These are phyloP conservation scores for Tetragonula carbonaria DNA, from an alignment of 2,888 invertebrate genomes.

Conservation along the genomic window DNA sequence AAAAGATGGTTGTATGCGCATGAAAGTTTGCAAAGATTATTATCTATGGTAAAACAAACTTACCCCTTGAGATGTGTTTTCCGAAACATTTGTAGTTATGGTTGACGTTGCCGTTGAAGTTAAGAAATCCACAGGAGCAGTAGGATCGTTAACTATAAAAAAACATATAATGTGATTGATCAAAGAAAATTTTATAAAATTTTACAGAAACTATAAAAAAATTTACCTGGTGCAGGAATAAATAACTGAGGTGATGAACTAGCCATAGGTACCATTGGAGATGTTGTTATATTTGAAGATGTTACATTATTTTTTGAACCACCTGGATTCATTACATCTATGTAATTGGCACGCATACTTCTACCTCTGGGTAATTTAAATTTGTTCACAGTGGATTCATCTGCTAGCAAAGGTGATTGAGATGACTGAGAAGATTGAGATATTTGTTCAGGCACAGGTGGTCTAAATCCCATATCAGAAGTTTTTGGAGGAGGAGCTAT, in stretches of 20 bases:
- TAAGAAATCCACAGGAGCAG: slow-evolving; percentile 86
- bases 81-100: slow-evolving; percentile 68
- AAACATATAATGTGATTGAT: background rate
- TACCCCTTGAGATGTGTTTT: slow-evolving; percentile 79
- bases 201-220: background rate
- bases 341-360: slow-evolving; percentile 90
- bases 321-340: slow-evolving; percentile 94
- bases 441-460: slow-evolving; percentile 71
- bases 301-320: slow-evolving; percentile 84
- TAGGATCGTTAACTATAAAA: slow-evolving; percentile 84
- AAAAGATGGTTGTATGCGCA: slow-evolving; percentile 33
- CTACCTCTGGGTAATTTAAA: slow-evolving; percentile 92
- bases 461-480: slow-evolving; percentile 84
- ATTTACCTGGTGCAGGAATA: slow-evolving; percentile 85
- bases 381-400: slow-evolving; percentile 83
- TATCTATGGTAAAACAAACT: slow-evolving; percentile 65
- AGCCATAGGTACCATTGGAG: slow-evolving; percentile 83
- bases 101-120: slow-evolving; percentile 82
- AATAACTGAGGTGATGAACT: slow-evolving; percentile 85
- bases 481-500: slow-evolving; percentile 90
- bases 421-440: slow-evolving; percentile 34
- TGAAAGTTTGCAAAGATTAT: slow-evolving; percentile 10
- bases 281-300: slow-evolving; percentile 78
- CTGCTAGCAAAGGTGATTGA: slow-evolving; percentile 38
- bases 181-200: background rate